phyloP scores from a whole-genome alignment of 64 coral and sea anemone genomes.

The Platygyra sinensis region DNA sequence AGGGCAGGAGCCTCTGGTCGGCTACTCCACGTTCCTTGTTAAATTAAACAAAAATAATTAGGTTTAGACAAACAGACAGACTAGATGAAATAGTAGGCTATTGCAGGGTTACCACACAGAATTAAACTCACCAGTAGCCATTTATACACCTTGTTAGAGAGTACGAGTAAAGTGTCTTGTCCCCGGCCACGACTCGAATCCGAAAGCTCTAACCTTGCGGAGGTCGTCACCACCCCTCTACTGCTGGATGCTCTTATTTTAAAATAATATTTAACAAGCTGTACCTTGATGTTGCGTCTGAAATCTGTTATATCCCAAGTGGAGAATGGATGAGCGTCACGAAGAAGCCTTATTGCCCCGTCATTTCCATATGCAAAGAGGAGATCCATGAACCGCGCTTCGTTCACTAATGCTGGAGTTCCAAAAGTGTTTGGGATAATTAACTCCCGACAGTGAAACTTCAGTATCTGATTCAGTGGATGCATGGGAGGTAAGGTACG shows the following conservation, averaged over 20 bases:
- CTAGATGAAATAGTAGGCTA: too few relatives aligned
- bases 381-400: conserved; percentile 14
- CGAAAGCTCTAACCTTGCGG: too few relatives aligned
- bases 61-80: neutral
- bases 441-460: conserved; percentile 58
- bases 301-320: conserved; percentile 60
- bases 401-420: conserved; percentile 19
- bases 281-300: conserved; percentile 37
- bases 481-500: conserved; percentile 29
- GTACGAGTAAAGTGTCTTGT: too few relatives aligned
- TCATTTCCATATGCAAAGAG: conserved; percentile 58
- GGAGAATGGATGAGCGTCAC: neutral
- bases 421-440: conserved; percentile 48
- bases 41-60: neutral
- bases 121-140: too few relatives aligned
- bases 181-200: too few relatives aligned
- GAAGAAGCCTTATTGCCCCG: conserved; percentile 13
- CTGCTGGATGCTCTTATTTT: too few relatives aligned
- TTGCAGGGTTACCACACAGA: too few relatives aligned
- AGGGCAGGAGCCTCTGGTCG: conserved; percentile 36
- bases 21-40: conserved; percentile 73
- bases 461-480: conserved; percentile 38
- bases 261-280: neutral
- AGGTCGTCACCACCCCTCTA: too few relatives aligned
- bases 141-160: too few relatives aligned